phyloP scores from a whole-genome alignment of 2,113 vertebrate species.

The Strigops habroptila region DNA sequence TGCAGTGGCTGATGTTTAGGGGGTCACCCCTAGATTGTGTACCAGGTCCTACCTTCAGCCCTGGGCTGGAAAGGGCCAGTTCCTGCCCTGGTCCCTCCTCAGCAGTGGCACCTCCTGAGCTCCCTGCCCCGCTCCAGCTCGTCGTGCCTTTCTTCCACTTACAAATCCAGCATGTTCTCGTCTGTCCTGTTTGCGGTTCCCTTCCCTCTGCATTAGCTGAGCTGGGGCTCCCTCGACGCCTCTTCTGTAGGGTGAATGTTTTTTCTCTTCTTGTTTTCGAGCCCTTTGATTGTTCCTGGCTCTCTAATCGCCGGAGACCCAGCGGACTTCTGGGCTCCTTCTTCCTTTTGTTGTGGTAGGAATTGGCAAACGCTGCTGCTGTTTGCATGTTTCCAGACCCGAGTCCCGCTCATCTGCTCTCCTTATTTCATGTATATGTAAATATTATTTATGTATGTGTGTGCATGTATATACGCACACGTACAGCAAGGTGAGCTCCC shows the following conservation, averaged over 20 bases:
- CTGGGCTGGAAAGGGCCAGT: background rate
- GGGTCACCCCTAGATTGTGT: fast-evolving
- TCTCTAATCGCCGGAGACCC: background rate
- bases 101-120: background rate
- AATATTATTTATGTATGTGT: background rate
- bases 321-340: background rate
- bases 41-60: background rate
- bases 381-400: background rate
- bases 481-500: background rate
- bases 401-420: background rate
- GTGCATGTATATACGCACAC: background rate
- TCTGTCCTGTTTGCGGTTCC: background rate
- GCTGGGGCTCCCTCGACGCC: background rate
- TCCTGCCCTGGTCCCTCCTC: background rate
- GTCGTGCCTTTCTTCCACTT: background rate
- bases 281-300: background rate
- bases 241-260: background rate
- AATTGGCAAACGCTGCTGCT: background rate
- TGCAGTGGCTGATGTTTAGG: background rate
- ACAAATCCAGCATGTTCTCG: background rate
- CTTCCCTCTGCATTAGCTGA: background rate
- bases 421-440: background rate
- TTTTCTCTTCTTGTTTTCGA: constrained; percentile 5
- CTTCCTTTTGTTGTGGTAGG: constrained; percentile 40
- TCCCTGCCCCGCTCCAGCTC: background rate